Percentiles rank a stretch among this genome's conserved stretches.
These are phyloP conservation scores for Falcaria lacertinaria DNA, from an alignment of 2,888 invertebrate genomes.

Conservation along the genomic window DNA sequence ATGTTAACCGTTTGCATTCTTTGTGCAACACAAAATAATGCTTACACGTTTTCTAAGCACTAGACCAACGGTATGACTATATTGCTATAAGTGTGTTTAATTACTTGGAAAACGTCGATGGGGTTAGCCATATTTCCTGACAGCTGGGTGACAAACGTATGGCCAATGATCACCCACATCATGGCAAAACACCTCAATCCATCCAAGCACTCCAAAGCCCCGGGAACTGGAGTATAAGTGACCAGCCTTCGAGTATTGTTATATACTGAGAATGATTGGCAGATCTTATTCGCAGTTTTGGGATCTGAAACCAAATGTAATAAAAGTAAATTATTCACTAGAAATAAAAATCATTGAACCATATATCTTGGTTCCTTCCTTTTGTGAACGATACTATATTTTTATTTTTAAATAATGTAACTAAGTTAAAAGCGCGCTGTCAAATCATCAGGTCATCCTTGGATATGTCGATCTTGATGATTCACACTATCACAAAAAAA, in stretches of 20 bases:
- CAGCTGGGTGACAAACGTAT: conserved; percentile 38
- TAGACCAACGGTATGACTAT: no score
- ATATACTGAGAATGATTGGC: conserved; percentile 36
- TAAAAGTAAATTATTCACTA: neutral
- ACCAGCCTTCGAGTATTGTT: conserved; percentile 54
- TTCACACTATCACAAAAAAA: no score
- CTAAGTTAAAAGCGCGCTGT: no score
- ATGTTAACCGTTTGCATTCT: no score
- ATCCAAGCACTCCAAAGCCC: conserved; percentile 62
- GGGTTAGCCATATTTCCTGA: conserved; percentile 31
- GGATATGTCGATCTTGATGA: no score
- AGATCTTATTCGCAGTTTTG: conserved; percentile 16
- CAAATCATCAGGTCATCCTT: no score
- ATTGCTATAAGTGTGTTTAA: no score
- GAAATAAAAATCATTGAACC: neutral
- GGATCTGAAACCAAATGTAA: conserved; percentile 27
- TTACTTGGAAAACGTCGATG: neutral
- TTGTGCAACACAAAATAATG: no score
- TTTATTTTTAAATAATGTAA: no score
- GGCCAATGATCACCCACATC: conserved; percentile 71
- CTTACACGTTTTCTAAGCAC: no score
- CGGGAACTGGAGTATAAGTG: conserved; percentile 41
- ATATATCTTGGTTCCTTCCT: no score
- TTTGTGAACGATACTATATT: no score
- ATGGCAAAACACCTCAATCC: conserved; percentile 69